These are phyloP conservation scores for Choristoneura rosaceana DNA, from an alignment of 2,888 invertebrate species.

Conservation along the genomic window DNA sequence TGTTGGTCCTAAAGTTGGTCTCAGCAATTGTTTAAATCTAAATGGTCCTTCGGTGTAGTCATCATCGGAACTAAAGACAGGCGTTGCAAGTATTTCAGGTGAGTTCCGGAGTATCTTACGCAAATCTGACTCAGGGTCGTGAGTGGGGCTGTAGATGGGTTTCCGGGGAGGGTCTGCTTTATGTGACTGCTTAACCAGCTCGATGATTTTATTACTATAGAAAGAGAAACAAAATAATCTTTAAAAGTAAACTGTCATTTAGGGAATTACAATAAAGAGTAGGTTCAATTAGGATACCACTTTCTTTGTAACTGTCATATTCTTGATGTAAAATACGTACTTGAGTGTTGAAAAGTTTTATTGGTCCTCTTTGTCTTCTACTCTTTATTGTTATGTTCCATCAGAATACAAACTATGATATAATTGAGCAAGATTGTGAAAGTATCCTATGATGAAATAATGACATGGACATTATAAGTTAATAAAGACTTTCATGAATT, in stretches of 20 bases:
- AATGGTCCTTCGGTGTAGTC: conserved; percentile 88
- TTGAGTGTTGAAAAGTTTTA: no score
- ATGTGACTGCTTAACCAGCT: conserved; percentile 76
- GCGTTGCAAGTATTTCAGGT: conserved; percentile 79
- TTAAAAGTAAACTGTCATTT: not conserved
- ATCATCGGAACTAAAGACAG: conserved; percentile 76
- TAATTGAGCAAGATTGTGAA: not conserved
- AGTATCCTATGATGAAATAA: not conserved
- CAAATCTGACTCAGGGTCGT: conserved; percentile 78
- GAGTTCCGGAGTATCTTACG: conserved; percentile 80
- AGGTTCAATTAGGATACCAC: no score
- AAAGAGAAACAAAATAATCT: conserved; percentile 18
- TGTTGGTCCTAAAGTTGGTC: conserved; percentile 88
- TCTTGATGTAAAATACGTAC: no score
- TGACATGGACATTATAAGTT: not conserved
- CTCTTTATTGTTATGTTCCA: not conserved
- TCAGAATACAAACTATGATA: not conserved
- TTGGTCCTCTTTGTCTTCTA: no score
- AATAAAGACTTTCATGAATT: not conserved
- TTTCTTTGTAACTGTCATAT: no score
- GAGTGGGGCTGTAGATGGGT: conserved; percentile 65
- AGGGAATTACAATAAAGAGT: no score
- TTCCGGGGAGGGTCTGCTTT: conserved; percentile 67
- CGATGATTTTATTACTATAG: conserved; percentile 81
- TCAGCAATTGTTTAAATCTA: conserved; percentile 87